A percentile compares a stretch with the other conserved stretches of the same genome.
phyloP scores from a whole-genome alignment of 2,888 invertebrate genomes.

The Eurytoma adleriae region DNA sequence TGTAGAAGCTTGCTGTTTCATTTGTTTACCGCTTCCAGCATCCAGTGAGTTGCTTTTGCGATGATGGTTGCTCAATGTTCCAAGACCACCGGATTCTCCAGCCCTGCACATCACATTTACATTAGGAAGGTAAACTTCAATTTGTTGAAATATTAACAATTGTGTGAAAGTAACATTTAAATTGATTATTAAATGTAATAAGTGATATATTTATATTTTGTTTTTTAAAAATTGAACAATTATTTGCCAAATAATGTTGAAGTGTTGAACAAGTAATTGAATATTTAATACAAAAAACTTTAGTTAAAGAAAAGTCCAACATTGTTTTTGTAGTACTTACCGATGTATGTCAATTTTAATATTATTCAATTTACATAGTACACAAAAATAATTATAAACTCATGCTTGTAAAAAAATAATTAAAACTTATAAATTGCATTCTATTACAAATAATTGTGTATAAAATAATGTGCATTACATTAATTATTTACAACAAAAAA shows the following conservation, averaged over 20 bases:
- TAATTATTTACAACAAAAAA: not conserved
- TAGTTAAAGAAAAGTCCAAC: too few relatives aligned
- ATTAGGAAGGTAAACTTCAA: too few relatives aligned
- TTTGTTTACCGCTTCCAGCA: constrained; percentile 79
- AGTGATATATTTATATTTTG: not conserved
- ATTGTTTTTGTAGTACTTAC: too few relatives aligned
- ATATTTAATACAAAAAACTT: too few relatives aligned
- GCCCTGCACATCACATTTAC: constrained; percentile 63
- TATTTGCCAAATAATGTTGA: not conserved
- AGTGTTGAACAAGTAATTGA: too few relatives aligned
- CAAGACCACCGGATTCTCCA: constrained; percentile 68
- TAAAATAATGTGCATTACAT: not conserved
- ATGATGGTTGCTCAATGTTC: constrained; percentile 78
- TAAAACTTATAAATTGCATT: constrained; percentile 1
- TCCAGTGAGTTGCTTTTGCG: constrained; percentile 91
- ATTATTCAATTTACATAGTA: too few relatives aligned
- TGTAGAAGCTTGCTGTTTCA: constrained; percentile 75
- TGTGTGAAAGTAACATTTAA: not conserved
- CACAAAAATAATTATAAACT: not conserved
- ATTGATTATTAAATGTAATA: not conserved
- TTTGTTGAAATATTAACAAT: not conserved
- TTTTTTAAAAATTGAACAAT: not conserved
- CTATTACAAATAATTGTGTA: not conserved
- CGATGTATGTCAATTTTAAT: too few relatives aligned
- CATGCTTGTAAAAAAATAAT: constrained; percentile 1